A percentile compares a stretch with the other conserved stretches of the same genome.
These are phyloP conservation scores for Masnerella sp. DNA, from an alignment of 2,888 invertebrate species.

Conservation along the genomic window DNA sequence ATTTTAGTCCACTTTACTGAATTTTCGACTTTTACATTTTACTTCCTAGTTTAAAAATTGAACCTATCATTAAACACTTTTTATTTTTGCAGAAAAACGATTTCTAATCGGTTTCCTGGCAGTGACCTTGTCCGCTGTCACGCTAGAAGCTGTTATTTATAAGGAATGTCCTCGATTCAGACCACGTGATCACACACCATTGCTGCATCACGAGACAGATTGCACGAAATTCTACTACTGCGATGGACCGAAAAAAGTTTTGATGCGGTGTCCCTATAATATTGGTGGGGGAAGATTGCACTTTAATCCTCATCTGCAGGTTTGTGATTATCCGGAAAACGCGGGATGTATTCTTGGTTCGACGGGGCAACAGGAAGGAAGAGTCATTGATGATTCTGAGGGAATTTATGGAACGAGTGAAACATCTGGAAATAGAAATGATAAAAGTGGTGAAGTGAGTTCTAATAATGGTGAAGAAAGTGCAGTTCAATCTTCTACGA, in stretches of 20 bases:
- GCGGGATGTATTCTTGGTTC: constrained; percentile 44
- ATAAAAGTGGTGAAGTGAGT: too few species aligned
- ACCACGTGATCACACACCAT: constrained; percentile 47
- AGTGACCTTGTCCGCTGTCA: not conserved
- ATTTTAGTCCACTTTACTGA: too few species aligned
- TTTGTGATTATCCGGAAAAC: constrained; percentile 61
- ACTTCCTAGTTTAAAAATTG: too few species aligned
- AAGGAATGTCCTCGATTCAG: constrained; percentile 62
- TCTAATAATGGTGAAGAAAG: too few species aligned
- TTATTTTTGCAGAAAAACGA: constrained; percentile 11
- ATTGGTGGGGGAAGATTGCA: constrained; percentile 50
- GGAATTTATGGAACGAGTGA: not conserved
- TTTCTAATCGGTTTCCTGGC: constrained; percentile 3
- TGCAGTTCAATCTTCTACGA: too few species aligned
- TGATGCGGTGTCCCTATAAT: constrained; percentile 57
- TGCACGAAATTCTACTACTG: constrained; percentile 66
- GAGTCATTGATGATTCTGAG: not conserved
- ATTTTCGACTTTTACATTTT: too few species aligned
- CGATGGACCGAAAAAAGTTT: constrained; percentile 36
- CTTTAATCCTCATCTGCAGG: constrained; percentile 59
- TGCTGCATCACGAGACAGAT: constrained; percentile 62
- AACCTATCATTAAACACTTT: too few species aligned
- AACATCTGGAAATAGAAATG: too few species aligned
- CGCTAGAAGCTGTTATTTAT: constrained; percentile 3
- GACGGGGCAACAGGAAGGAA: not conserved